These are phyloP conservation scores for Netelia virgata DNA, from an alignment of 2,888 invertebrate species.

Conservation along the genomic window DNA sequence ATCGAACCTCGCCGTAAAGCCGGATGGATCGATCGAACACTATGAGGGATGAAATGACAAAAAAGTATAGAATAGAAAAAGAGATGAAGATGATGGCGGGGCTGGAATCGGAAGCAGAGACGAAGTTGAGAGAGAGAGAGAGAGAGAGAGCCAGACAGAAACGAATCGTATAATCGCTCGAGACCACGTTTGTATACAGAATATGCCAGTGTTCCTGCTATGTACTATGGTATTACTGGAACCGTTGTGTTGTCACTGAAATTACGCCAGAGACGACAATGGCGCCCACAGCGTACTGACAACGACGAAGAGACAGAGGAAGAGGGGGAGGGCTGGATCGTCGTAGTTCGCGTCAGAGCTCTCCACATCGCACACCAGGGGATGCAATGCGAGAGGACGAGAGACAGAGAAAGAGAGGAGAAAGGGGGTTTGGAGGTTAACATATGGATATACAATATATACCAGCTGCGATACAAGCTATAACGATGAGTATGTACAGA, in stretches of 20 bases:
- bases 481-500: not conserved
- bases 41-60: not conserved
- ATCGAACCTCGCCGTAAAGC: not conserved
- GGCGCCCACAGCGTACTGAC: not conserved
- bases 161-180: conserved; percentile 55
- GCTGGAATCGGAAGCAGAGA: not conserved
- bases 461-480: not conserved
- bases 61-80: not conserved
- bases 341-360: conserved; percentile 37
- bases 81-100: not conserved
- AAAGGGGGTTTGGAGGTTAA: not conserved
- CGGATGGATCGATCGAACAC: not conserved
- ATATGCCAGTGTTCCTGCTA: conserved; percentile 19
- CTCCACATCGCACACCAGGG: conserved; percentile 41
- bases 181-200: conserved; percentile 25
- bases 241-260: conserved; percentile 38
- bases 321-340: not conserved
- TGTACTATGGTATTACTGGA: conserved; percentile 17
- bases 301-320: conserved; percentile 10
- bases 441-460: not conserved
- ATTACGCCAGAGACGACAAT: conserved; percentile 58
- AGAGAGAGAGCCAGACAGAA: not conserved
- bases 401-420: conserved; percentile 3
- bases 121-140: not conserved
- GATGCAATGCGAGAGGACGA: conserved; percentile 29